These are phyloP conservation scores for Diabrotica balteata DNA, from an alignment of 2,888 invertebrate genomes.

Conservation along the genomic window DNA sequence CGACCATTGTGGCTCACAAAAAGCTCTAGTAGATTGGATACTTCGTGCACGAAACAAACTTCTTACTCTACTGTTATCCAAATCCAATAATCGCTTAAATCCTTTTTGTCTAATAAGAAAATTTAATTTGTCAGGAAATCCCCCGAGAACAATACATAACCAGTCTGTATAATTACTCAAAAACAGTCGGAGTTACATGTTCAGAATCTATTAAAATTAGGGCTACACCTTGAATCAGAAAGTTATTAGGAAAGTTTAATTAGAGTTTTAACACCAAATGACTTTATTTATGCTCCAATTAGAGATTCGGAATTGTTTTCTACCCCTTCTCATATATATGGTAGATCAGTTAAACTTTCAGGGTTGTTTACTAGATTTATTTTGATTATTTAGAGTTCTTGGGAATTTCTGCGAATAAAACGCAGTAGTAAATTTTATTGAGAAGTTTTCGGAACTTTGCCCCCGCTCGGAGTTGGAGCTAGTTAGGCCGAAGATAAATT, in stretches of 20 bases:
- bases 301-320: constrained; percentile 13
- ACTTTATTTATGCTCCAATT: constrained; percentile 22
- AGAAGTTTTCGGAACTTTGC: too few species aligned
- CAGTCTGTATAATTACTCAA: constrained; percentile 6
- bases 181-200: constrained; percentile 9
- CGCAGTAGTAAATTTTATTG: too few species aligned
- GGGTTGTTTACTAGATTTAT: too few species aligned
- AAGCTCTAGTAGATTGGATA: too few species aligned
- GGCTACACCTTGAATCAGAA: constrained; percentile 17
- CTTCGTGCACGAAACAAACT: too few species aligned
- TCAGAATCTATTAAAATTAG: constrained; percentile 16
- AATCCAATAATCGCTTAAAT: too few species aligned
- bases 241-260: constrained; percentile 26
- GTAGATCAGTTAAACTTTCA: background rate
- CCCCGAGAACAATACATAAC: background rate
- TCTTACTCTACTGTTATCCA: too few species aligned
- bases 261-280: constrained; percentile 21
- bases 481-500: too few species aligned
- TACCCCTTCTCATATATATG: background rate
- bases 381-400: too few species aligned
- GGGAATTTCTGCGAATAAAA: too few species aligned
- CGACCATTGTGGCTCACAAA: too few species aligned
- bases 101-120: background rate
- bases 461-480: too few species aligned
- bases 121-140: background rate